Percentiles rank a stretch among this genome's conserved stretches.
Evolutionary conservation across 2,797 vertebrate genomes (phyloP).

Genomic region (Nyctalus aviator): DNA sequence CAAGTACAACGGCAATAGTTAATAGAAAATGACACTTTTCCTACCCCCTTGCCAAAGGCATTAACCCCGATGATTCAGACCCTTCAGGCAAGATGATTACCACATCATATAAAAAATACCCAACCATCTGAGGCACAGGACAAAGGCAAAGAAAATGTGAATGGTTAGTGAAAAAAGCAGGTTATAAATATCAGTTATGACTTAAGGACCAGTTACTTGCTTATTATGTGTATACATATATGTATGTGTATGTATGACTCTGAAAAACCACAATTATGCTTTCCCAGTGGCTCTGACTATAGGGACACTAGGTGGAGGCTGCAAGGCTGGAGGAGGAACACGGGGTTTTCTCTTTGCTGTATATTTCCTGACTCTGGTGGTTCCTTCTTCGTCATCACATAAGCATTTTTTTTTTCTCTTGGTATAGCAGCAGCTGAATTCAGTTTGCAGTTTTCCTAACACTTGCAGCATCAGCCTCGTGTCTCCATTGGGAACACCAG

Average conservation of each 20-base stretch:
- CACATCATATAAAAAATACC: neutral
- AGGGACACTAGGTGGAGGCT: neutral
- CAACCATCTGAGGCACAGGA: neutral
- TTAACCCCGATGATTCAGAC: neutral
- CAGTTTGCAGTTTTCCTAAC: neutral
- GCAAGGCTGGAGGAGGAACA: neutral
- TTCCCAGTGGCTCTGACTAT: neutral
- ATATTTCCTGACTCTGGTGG: neutral
- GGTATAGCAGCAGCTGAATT: neutral
- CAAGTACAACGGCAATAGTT: neutral
- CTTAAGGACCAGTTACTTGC: neutral
- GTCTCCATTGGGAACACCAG: neutral
- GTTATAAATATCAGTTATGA: neutral
- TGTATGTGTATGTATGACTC: neutral
- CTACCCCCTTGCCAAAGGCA: neutral
- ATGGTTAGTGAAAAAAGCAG: neutral
- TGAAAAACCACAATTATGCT: neutral
- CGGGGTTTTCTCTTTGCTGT: neutral
- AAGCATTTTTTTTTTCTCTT: neutral
- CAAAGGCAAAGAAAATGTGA: constrained; percentile 15
- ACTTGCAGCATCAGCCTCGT: neutral
- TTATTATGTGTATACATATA: neutral
- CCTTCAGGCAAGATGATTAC: neutral
- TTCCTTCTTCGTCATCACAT: neutral
- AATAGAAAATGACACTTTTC: neutral